Base-by-base conservation (phyloP, 2,888 invertebrate species). In the Andrena trimmerana region DNA sequence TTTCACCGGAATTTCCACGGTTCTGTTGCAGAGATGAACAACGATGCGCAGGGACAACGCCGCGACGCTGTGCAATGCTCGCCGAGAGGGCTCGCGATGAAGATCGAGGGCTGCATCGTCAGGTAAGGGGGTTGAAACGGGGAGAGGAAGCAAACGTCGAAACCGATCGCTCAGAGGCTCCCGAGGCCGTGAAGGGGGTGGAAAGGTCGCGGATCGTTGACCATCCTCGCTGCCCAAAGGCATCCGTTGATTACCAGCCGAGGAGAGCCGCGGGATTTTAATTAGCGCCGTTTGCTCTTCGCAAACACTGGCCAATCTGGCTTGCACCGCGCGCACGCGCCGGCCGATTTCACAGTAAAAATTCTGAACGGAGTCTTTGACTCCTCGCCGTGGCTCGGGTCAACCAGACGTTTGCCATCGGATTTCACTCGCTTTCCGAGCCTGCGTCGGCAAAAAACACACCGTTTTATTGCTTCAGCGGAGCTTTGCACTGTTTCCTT, bases 201-300 rank as follows among this genome's bases (percentile, higher is more conserved):
- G 85, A 76, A 83, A 75, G 84, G 87, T 80, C 78, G 81, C 76
- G 77, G 72, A 81, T 82, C 92, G 90, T 92, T 93, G 93, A 92
- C 92, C 93, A 93, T 92, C 90, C 90, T 90, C 89, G 84, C 79
- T 68, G 92, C 92, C 92, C 86, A 84, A 86, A 92, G 92, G 92
- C 92, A 91, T 92, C 86, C 90, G 92, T 93, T 93, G 93, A 94
- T 93, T 93, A 93, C 92, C 89, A 90, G 84, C 88, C 90, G 87
- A 89, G 90, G 85, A 91, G 91, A 88, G 90, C 91, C 91, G 87
- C 89, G 81, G 91, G 92, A 93, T 94, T 94, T 94, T 94, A 94
- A 94, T 94, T 93, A 94, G 92, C 90, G 84, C 86, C 90, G 93
- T 94, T 94, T 94, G 88, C 93, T 90, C 90, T 86, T 88, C 88